phyloP scores from a whole-genome alignment of 2,888 invertebrate species.

The Lordiphosa fenestrarum region DNA sequence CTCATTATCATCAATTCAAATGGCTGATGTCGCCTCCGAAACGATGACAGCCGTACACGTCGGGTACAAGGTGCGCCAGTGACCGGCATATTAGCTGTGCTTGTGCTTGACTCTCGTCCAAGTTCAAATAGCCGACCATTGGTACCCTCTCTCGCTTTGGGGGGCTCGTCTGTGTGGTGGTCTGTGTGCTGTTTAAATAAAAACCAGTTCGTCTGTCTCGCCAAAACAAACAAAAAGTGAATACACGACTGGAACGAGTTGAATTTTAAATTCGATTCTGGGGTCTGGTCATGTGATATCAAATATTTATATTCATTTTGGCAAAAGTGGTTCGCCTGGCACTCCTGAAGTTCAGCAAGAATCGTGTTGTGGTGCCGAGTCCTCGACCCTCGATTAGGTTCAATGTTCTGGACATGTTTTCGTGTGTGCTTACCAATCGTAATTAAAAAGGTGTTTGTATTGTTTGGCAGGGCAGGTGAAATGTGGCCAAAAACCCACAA shows the following conservation, averaged over 20 bases:
- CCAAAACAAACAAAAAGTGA: constrained; percentile 6
- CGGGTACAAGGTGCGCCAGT: constrained; percentile 16
- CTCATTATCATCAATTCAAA: constrained; percentile 40
- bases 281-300: constrained; percentile 17
- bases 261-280: constrained; percentile 3
- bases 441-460: constrained; percentile 18
- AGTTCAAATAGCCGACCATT: constrained; percentile 12
- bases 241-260: constrained; percentile 5
- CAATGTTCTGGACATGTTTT: constrained; percentile 9
- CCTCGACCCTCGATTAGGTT: constrained; percentile 8
- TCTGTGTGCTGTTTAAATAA: not conserved
- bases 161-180: constrained; percentile 30
- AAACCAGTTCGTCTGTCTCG: constrained; percentile 18
- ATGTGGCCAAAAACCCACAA: not conserved
- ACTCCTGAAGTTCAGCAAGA: not conserved
- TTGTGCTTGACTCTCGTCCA: not conserved
- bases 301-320: constrained; percentile 1
- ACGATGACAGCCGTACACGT: constrained; percentile 3
- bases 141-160: constrained; percentile 14
- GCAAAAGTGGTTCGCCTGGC: constrained; percentile 1
- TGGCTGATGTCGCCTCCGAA: constrained; percentile 19
- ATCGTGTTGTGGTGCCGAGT: constrained; percentile 2
- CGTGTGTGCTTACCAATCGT: constrained; percentile 20
- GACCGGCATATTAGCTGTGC: constrained; percentile 21
- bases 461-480: constrained; percentile 23